Evolutionary conservation across 2,113 vertebrate genomes (phyloP), one percentile per base, ranked within the genome.

Genomic region (Delphinus delphis): DNA sequence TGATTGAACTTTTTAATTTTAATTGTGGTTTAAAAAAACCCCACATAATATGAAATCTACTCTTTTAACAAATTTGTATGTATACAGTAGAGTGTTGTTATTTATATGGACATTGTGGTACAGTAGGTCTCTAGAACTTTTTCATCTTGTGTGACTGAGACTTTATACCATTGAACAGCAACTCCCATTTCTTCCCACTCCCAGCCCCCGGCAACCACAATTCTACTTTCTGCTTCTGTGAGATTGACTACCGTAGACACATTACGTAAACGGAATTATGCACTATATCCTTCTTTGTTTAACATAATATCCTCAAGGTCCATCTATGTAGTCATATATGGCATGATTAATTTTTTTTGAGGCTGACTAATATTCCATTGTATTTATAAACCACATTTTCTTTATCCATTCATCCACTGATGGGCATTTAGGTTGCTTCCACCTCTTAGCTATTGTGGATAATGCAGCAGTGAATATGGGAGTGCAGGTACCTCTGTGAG

Each of bases 381-480:
- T 33, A n/a, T 36, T 4, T 38, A 47, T 67, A 60, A 23, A 74
- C 3, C 14, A 8, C 3, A 26, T 87, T 58, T 36, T 36, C 31
- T 73, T 80, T 38, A 41, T 47, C n/a, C 12, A 6, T 62, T 74
- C 38, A 18, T 60, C 58, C 53, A 33, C 12, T 2, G 2, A 20
- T n/a, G 38, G 17, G 38, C 15, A 4, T 38, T 71, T 28, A 53
- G 12, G 0, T 31, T 80, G 28, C 44, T 58, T n/a, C 62, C 21
- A 13, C 0, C 3, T 20, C 36, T 44, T 53, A 15, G 67, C n/a
- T 81, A 26, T 13, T 41, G 26, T 25, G 55, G 41, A 53, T 60
- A 38, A 21, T 1, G 14, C 15, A 26, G 41, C 44, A 55, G 7
- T 28, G n/a, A 55, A 41, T 4, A n/a, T 0, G 17, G 11, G 11